These are phyloP conservation scores for Grallaria varia DNA, from an alignment of 2,113 vertebrate genomes.

Conservation along the genomic window DNA sequence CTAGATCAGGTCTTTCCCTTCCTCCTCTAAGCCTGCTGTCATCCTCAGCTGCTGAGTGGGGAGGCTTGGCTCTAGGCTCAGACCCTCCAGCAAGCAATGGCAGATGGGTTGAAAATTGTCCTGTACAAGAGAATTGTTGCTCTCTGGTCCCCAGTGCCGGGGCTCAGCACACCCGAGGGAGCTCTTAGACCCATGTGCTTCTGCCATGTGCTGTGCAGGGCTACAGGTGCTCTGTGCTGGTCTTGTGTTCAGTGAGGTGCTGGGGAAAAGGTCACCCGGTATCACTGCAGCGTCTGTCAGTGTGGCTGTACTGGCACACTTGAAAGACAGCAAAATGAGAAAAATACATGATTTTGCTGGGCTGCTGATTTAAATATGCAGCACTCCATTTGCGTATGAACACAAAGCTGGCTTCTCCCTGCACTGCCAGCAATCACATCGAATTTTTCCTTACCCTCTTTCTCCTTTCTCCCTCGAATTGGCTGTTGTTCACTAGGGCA, in stretches of 20 bases:
- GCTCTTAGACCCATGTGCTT: not conserved
- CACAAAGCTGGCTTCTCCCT: not conserved
- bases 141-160: not conserved
- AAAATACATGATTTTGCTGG: accelerated
- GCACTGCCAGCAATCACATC: too few species aligned
- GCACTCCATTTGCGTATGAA: not conserved
- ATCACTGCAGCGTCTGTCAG: not conserved
- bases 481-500: not conserved
- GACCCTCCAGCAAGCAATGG: not conserved
- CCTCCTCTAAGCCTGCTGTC: not conserved
- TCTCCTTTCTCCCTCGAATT: not conserved
- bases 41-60: not conserved
- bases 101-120: not conserved
- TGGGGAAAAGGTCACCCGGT: not conserved
- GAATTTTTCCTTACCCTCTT: not conserved
- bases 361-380: not conserved
- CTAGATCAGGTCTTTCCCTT: not conserved
- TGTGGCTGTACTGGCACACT: accelerated
- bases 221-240: too few species aligned
- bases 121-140: not conserved
- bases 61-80: not conserved
- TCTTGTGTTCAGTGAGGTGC: not conserved
- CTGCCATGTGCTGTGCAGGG: not conserved
- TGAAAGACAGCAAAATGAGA: not conserved
- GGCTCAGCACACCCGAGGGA: accelerated